phyloP scores from a whole-genome alignment of 2,113 vertebrate species.

The Phaethon lepturus region DNA sequence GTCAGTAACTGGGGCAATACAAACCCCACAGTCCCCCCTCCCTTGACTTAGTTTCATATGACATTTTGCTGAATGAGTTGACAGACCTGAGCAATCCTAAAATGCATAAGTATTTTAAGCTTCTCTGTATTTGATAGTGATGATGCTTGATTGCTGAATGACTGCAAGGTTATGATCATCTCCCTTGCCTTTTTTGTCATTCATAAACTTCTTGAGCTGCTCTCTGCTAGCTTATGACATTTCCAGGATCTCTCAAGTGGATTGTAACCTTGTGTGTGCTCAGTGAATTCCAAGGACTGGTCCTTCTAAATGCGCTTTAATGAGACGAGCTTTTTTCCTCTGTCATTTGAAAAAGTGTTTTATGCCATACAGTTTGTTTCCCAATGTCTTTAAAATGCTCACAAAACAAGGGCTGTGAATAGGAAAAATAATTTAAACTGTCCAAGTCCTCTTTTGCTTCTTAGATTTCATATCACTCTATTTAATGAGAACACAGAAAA shows the following conservation, averaged over 20 bases:
- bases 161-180: slow-evolving; percentile 46
- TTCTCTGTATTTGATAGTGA: slow-evolving; percentile 34
- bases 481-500: background rate
- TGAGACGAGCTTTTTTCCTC: background rate
- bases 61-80: background rate
- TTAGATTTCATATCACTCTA: background rate
- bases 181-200: slow-evolving; percentile 42
- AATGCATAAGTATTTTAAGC: slow-evolving; percentile 10
- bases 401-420: background rate
- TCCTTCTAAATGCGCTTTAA: slow-evolving; percentile 22
- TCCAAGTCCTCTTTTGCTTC: background rate
- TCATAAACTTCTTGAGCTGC: slow-evolving; percentile 40
- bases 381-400: background rate
- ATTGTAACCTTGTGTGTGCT: slow-evolving; percentile 20
- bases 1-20: background rate
- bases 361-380: background rate
- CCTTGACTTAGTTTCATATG: background rate
- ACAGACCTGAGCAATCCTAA: background rate
- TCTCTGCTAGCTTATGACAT: slow-evolving; percentile 28
- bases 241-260: slow-evolving; percentile 33
- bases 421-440: background rate
- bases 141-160: slow-evolving; percentile 43
- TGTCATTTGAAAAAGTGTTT: background rate
- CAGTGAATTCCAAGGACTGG: slow-evolving; percentile 4
- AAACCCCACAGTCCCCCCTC: background rate